phyloP scores from a whole-genome alignment of 2,888 invertebrate species.

The Xanthorhoe spadicearia region DNA sequence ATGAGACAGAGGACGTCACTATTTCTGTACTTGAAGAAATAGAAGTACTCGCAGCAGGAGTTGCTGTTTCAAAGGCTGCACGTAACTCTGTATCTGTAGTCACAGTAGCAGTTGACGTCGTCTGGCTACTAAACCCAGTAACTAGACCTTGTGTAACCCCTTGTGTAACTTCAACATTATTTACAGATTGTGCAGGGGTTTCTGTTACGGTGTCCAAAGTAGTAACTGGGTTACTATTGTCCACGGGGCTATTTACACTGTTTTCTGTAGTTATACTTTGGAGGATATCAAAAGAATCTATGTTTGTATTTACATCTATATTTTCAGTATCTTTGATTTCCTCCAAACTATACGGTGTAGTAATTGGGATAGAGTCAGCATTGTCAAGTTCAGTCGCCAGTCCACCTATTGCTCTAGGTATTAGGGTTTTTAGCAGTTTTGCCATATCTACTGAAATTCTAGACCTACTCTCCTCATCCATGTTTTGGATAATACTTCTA shows the following conservation, averaged over 20 bases:
- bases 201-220: conserved; percentile 49
- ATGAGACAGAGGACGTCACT: conserved; percentile 55
- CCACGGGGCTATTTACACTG: conserved; percentile 71
- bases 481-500: conserved; percentile 73
- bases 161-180: conserved; percentile 58
- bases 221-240: conserved; percentile 48
- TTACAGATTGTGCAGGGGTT: conserved; percentile 59
- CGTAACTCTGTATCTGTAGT: conserved; percentile 28
- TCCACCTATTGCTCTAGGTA: conserved; percentile 77
- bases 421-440: conserved; percentile 79
- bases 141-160: conserved; percentile 49
- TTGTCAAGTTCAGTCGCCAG: conserved; percentile 65
- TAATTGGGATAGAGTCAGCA: conserved; percentile 67
- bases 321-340: conserved; percentile 78
- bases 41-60: conserved; percentile 31
- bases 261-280: conserved; percentile 62
- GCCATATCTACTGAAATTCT: conserved; percentile 82
- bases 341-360: conserved; percentile 81
- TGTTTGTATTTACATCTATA: conserved; percentile 57
- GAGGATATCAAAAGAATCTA: conserved; percentile 60
- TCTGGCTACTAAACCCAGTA: conserved; percentile 58
- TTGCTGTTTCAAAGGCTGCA: conserved; percentile 36
- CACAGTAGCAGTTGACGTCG: conserved; percentile 47
- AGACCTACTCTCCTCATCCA: conserved; percentile 76
- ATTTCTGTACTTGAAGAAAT: conserved; percentile 35